A percentile compares a stretch with the other conserved stretches of the same genome.
These are phyloP conservation scores for Mythimna vitellina DNA, from an alignment of 2,888 invertebrate genomes.

Conservation along the genomic window DNA sequence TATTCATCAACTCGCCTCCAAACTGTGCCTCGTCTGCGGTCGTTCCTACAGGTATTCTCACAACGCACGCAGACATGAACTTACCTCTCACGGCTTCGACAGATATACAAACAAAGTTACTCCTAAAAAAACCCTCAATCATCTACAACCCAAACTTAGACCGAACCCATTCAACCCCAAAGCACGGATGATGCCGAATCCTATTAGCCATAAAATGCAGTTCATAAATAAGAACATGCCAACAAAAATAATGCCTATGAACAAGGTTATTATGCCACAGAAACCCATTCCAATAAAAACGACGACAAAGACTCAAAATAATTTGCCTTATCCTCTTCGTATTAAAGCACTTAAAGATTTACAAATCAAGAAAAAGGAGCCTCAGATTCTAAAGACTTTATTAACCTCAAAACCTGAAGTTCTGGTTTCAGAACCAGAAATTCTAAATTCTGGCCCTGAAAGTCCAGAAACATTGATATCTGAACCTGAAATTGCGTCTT, in stretches of 20 bases:
- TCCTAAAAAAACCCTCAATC: constrained; percentile 74
- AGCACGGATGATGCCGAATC: constrained; percentile 88
- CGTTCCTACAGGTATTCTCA: constrained; percentile 89
- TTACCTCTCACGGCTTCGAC: constrained; percentile 87
- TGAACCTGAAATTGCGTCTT: constrained; percentile 88
- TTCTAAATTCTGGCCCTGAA: constrained; percentile 87
- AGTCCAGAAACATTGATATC: constrained; percentile 89
- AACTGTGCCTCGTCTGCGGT: constrained; percentile 88
- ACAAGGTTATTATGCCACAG: constrained; percentile 78
- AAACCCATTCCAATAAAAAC: constrained; percentile 85
- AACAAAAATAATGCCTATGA: constrained; percentile 75
- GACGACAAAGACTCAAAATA: constrained; percentile 79
- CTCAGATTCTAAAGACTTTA: constrained; percentile 88
- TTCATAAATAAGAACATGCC: constrained; percentile 79
- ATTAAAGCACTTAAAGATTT: constrained; percentile 89
- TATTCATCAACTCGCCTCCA: constrained; percentile 88
- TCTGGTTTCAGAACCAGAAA: constrained; percentile 87
- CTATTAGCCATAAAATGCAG: constrained; percentile 87
- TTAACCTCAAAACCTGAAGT: constrained; percentile 87
- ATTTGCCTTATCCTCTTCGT: constrained; percentile 86
- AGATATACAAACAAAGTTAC: constrained; percentile 88
- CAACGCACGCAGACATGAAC: constrained; percentile 88
- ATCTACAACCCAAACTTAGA: constrained; percentile 84
- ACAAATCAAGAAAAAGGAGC: constrained; percentile 88
- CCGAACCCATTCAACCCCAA: constrained; percentile 89